These are phyloP conservation scores for Oreochromis grahami DNA, from an alignment of 2,797 vertebrate species.

Conservation along the genomic window DNA sequence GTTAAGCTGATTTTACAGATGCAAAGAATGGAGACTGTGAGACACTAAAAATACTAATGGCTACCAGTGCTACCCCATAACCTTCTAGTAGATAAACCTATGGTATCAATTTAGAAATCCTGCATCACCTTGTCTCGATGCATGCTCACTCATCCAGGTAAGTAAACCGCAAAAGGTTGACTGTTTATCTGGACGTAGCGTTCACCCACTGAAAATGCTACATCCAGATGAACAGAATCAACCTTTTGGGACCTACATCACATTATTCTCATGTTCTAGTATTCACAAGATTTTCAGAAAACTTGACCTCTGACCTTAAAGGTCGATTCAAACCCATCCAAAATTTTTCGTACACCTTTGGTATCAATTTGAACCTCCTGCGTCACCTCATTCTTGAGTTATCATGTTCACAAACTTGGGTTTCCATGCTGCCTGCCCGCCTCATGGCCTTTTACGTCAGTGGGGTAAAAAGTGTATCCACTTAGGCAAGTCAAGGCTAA, in stretches of 20 bases:
- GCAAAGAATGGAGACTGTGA: background rate
- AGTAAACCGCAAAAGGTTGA: background rate
- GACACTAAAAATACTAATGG: background rate
- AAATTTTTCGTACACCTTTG: background rate
- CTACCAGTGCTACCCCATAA: background rate
- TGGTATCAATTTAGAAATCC: background rate
- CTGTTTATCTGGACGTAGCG: background rate
- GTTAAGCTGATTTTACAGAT: background rate
- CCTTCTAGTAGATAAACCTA: background rate
- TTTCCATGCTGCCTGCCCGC: background rate
- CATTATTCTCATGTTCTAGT: background rate
- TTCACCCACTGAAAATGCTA: background rate
- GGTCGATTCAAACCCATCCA: background rate
- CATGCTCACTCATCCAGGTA: background rate
- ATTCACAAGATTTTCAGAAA: background rate
- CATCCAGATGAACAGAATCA: background rate
- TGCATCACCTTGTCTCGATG: background rate
- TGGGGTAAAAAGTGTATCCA: background rate
- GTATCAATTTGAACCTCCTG: background rate
- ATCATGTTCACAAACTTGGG: background rate
- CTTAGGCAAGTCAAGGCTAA: background rate
- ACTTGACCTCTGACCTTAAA: background rate
- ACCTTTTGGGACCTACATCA: background rate
- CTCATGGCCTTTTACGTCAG: rapidly evolving
- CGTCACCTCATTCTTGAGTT: background rate